Evolutionary conservation across 1,140 invertebrate species (phyloP).

Genomic region (Apis laboriosa): DNA sequence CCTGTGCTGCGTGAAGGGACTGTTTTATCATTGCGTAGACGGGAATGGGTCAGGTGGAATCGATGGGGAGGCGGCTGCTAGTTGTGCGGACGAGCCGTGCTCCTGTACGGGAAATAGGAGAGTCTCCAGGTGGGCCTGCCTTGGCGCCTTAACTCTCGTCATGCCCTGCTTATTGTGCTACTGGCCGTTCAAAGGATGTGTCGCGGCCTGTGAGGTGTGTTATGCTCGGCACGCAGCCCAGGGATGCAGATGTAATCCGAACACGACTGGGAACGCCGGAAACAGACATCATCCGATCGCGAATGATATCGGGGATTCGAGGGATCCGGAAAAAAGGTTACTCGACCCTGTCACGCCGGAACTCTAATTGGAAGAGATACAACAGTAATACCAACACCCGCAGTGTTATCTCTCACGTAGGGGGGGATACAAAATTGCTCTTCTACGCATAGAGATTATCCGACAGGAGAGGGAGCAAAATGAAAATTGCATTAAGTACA

Average conservation of each 20-base stretch:
- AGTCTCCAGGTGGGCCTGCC: conserved; percentile 90
- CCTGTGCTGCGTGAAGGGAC: conserved; percentile 94
- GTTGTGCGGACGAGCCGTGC: conserved; percentile 92
- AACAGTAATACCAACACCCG: too few species aligned
- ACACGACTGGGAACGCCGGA: conserved; percentile 80
- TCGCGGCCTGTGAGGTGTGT: conserved; percentile 88
- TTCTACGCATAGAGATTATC: not conserved
- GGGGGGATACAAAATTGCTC: not conserved
- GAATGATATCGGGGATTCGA: conserved; percentile 73
- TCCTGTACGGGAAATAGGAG: conserved; percentile 88
- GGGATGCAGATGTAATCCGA: conserved; percentile 85
- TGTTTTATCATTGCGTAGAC: conserved; percentile 95
- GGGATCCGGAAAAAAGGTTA: conserved; percentile 78
- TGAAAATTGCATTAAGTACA: conserved; percentile 77
- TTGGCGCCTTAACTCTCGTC: conserved; percentile 88
- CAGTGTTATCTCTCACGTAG: not conserved
- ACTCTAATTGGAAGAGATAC: conserved; percentile 67
- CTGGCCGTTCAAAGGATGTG: conserved; percentile 92
- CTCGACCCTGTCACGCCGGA: conserved; percentile 78
- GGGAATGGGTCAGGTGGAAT: conserved; percentile 84
- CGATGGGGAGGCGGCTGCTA: conserved; percentile 81
- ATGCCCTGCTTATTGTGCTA: conserved; percentile 95
- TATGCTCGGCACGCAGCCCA: conserved; percentile 89
- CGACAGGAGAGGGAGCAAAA: conserved; percentile 63
- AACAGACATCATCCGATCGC: conserved; percentile 77